phyloP scores from a whole-genome alignment of 2,888 invertebrate genomes.

The Sabatieria punctata region DNA sequence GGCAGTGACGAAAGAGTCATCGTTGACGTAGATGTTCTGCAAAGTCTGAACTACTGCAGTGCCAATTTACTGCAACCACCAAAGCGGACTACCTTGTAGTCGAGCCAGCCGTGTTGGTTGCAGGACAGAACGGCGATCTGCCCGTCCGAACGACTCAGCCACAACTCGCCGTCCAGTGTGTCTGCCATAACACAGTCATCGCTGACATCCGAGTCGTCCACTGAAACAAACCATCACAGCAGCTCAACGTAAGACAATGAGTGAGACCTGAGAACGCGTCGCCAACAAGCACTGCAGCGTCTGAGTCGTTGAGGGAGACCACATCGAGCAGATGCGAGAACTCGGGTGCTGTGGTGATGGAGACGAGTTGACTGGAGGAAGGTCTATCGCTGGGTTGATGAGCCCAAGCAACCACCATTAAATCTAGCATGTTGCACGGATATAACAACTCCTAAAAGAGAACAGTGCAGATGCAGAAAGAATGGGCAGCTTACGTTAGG shows the following conservation, averaged over 20 bases:
- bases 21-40: conserved; percentile 20
- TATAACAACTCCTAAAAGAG: conserved; percentile 31
- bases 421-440: conserved; percentile 58
- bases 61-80: neutral
- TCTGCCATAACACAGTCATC: neutral
- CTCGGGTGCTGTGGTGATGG: conserved; percentile 75
- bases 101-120: conserved; percentile 29
- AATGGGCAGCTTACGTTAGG: conserved; percentile 46
- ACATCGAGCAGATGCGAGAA: conserved; percentile 70
- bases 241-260: neutral
- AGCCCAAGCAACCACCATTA: conserved; percentile 91
- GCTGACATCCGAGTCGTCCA: neutral
- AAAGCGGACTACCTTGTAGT: conserved; percentile 23
- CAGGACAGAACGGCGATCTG: conserved; percentile 28
- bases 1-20: conserved; percentile 35
- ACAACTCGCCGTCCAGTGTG: conserved; percentile 15
- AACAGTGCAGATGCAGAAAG: neutral
- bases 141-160: conserved; percentile 23
- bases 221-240: neutral
- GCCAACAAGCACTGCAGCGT: conserved; percentile 11
- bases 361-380: conserved; percentile 82
- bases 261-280: conserved; percentile 8
- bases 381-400: conserved; percentile 61
- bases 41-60: conserved; percentile 8
- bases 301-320: conserved; percentile 45